Evolutionary conservation across 2,888 invertebrate species (phyloP).

Genomic region (Embidobia sp.): DNA sequence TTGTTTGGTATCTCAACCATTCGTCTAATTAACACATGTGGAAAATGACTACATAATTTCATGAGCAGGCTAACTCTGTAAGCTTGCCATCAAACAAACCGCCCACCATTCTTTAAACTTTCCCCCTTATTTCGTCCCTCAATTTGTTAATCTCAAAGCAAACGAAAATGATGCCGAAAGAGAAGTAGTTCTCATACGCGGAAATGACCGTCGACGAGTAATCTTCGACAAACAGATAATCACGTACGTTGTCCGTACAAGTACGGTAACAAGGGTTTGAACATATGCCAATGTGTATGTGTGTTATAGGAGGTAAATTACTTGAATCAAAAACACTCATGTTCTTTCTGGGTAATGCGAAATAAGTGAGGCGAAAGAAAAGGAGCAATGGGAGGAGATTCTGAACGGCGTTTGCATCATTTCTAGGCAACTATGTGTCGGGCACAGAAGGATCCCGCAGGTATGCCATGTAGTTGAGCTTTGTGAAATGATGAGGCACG

Average conservation of each 20-base stretch:
- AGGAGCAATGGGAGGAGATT: conserved; percentile 56
- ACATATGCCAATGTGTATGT: conserved; percentile 8
- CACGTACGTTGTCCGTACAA: conserved; percentile 18
- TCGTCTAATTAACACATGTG: no score
- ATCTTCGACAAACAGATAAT: conserved; percentile 27
- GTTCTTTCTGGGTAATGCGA: conserved; percentile 13
- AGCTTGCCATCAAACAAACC: background rate
- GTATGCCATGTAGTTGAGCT: conserved; percentile 70
- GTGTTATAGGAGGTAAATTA: conserved; percentile 33
- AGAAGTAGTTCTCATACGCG: conserved; percentile 1
- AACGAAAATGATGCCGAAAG: conserved; percentile 12
- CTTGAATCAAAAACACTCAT: conserved; percentile 30
- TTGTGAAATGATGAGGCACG: conserved; percentile 72
- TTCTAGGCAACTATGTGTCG: conserved; percentile 66
- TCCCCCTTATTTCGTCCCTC: conserved; percentile 20
- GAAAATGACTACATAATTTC: no score
- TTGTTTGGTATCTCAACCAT: no score
- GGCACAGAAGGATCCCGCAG: conserved; percentile 72
- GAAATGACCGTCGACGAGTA: conserved; percentile 15
- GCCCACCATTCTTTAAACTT: conserved; percentile 30
- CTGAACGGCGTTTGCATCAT: conserved; percentile 70
- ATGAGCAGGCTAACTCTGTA: no score
- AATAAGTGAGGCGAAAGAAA: conserved; percentile 31
- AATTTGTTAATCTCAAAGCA: conserved; percentile 10
- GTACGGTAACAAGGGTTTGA: conserved; percentile 23